phyloP scores from a whole-genome alignment of 1,140 invertebrate genomes.

The Acromyrmex heyeri region DNA sequence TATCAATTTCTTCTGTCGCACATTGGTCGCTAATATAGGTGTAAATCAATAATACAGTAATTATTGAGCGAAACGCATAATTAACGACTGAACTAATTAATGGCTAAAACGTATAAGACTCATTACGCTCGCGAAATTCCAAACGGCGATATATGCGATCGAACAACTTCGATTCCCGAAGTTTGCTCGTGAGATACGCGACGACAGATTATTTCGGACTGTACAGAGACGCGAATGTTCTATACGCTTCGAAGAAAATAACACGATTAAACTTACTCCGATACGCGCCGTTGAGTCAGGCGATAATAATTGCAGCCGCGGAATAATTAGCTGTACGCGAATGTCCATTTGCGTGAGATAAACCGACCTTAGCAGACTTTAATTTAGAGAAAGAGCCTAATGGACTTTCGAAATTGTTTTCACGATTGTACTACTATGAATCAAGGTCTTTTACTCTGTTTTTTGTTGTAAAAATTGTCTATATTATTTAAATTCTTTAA shows the following conservation, averaged over 20 bases:
- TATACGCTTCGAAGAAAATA: slow-evolving; percentile 40
- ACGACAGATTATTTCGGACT: slow-evolving; percentile 29
- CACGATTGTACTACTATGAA: not conserved
- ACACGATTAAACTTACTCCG: slow-evolving; percentile 50
- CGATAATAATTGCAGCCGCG: slow-evolving; percentile 51
- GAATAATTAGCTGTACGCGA: slow-evolving; percentile 51
- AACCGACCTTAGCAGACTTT: slow-evolving; percentile 58
- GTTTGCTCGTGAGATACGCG: not conserved
- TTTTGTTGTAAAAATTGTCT: not conserved
- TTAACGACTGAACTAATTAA: slow-evolving; percentile 51
- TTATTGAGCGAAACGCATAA: slow-evolving; percentile 47
- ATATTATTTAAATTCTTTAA: not conserved
- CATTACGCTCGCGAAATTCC: slow-evolving; percentile 45
- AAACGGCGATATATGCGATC: not conserved
- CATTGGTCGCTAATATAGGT: slow-evolving; percentile 8
- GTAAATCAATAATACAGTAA: slow-evolving; percentile 50
- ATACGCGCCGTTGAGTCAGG: slow-evolving; percentile 49
- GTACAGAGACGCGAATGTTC: not conserved
- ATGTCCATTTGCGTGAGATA: slow-evolving; percentile 60
- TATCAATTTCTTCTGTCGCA: slow-evolving; percentile 40
- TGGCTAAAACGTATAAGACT: slow-evolving; percentile 35
- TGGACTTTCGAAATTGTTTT: slow-evolving; percentile 56
- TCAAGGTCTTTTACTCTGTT: not conserved
- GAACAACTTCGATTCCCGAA: slow-evolving; percentile 7
- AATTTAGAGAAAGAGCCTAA: slow-evolving; percentile 55